These are phyloP conservation scores for Dolichomitus sp. DNA, from an alignment of 2,888 invertebrate species.

Conservation along the genomic window DNA sequence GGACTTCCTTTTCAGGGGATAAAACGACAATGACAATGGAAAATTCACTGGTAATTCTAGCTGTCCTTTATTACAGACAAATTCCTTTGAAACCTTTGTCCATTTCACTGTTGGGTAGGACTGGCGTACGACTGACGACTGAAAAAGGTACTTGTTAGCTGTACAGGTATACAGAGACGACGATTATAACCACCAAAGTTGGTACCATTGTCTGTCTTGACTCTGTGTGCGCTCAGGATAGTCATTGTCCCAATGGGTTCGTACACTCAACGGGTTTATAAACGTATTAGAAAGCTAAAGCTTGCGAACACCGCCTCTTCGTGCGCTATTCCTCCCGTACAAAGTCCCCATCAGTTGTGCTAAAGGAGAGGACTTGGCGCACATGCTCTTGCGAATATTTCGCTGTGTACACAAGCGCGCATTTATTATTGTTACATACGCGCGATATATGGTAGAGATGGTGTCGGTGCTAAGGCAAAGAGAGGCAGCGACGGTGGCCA, in stretches of 20 bases:
- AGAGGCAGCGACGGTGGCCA: constrained; percentile 65
- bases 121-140: constrained; percentile 39
- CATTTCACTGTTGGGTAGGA: constrained; percentile 15
- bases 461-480: constrained; percentile 47
- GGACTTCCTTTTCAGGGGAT: constrained; percentile 5
- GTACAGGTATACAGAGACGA: constrained; percentile 35
- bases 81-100: constrained; percentile 3
- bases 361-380: constrained; percentile 51
- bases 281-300: constrained; percentile 61
- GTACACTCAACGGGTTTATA: constrained; percentile 10
- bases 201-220: constrained; percentile 58
- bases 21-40: neutral
- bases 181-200: constrained; percentile 56
- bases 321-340: constrained; percentile 22
- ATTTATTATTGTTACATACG: constrained; percentile 76
- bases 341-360: constrained; percentile 43
- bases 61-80: constrained; percentile 11
- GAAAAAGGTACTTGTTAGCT: constrained; percentile 32
- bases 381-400: constrained; percentile 49
- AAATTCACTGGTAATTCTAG: neutral
- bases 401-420: constrained; percentile 70
- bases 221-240: constrained; percentile 43
- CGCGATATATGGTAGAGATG: constrained; percentile 67
- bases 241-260: constrained; percentile 54
- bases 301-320: constrained; percentile 30